Conservation (phyloP, 2,888 invertebrate genomes). For the Carterocephalus palaemon region DNA sequence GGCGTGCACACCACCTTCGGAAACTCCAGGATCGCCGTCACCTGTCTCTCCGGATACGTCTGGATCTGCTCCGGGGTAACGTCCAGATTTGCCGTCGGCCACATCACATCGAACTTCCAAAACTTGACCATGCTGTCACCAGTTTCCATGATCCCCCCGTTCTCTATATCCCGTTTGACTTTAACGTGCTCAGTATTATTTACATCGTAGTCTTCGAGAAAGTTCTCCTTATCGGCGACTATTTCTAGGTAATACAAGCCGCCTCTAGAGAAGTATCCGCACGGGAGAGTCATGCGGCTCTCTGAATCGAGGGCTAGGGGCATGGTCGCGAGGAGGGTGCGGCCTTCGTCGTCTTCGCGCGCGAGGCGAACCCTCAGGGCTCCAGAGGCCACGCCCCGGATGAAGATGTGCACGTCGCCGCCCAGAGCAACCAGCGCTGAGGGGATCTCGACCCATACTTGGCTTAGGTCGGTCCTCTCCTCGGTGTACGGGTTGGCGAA, state of each 20-base stretch:
- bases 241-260: constrained; percentile 78
- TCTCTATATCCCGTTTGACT: constrained; percentile 51
- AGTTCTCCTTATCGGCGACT: constrained; percentile 54
- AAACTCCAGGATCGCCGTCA: constrained; percentile 86
- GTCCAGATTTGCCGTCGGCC: constrained; percentile 86
- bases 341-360: constrained; percentile 70
- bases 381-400: constrained; percentile 70
- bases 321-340: constrained; percentile 61
- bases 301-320: constrained; percentile 74
- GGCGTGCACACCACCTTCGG: constrained; percentile 84
- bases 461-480: constrained; percentile 58
- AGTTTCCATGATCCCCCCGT: constrained; percentile 62
- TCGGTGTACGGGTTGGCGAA: constrained; percentile 66
- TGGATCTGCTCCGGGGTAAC: constrained; percentile 87
- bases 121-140: constrained; percentile 67
- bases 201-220: constrained; percentile 46
- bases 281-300: constrained; percentile 79
- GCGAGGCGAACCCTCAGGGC: constrained; percentile 65
- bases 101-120: constrained; percentile 86
- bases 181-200: constrained; percentile 30
- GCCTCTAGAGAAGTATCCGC: constrained; percentile 86
- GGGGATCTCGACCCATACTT: constrained; percentile 84
- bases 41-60: constrained; percentile 87
- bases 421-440: constrained; percentile 86
- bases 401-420: constrained; percentile 86